These are phyloP conservation scores for Cryptomyrus ogoouensis DNA, from an alignment of 2,113 vertebrate species.

Conservation along the genomic window DNA sequence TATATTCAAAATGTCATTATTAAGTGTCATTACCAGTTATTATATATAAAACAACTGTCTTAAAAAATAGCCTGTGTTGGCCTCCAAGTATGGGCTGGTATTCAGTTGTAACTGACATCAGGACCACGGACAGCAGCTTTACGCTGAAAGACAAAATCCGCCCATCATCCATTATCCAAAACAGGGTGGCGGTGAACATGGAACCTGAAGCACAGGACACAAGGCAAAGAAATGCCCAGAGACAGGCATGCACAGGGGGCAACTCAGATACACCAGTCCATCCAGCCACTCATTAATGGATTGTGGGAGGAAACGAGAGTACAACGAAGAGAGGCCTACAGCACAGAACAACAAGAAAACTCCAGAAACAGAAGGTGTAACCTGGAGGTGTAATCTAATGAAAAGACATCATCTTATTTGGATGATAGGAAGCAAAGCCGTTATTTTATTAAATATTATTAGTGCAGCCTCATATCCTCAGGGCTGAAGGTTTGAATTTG, in stretches of 20 bases:
- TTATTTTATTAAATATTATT: background rate
- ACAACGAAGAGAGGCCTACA: background rate
- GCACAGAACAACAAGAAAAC: background rate
- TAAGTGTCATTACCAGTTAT: background rate
- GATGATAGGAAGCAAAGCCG: background rate
- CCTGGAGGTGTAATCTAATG: background rate
- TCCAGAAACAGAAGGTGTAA: background rate
- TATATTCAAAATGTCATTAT: background rate
- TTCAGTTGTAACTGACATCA: background rate
- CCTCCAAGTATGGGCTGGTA: background rate
- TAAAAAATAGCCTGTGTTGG: background rate
- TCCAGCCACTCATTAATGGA: background rate
- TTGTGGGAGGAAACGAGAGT: background rate
- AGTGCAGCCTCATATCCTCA: background rate
- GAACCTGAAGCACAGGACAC: background rate
- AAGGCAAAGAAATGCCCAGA: background rate
- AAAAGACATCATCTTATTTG: background rate
- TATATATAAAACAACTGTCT: background rate
- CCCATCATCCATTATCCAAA: background rate
- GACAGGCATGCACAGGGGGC: background rate
- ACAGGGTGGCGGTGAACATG: background rate
- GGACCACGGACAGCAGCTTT: conserved; percentile 8
- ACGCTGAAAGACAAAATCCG: background rate
- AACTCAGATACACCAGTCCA: background rate
- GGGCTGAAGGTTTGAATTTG: background rate